A percentile compares a stretch with the other conserved stretches of the same genome.
Conservation (phyloP, 2,113 vertebrate genomes). For the Romanogobio albipinnatus region DNA sequence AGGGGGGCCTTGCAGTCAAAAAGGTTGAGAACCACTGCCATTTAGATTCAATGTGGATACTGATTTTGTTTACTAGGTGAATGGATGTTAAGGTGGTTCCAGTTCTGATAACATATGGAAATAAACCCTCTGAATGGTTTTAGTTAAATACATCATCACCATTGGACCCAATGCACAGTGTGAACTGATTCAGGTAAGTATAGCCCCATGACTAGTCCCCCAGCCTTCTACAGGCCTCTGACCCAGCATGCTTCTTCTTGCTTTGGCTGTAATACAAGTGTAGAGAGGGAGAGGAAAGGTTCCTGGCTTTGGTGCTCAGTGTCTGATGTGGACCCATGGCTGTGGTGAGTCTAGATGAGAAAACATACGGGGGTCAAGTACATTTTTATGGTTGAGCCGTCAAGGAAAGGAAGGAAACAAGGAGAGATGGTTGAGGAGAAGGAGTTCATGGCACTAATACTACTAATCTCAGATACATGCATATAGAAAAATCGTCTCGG, state of each 20-base stretch:
- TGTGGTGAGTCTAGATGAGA: conserved; percentile 67
- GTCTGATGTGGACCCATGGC: conserved; percentile 62
- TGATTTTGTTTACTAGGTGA: too few relatives aligned
- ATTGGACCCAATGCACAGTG: conserved; percentile 36
- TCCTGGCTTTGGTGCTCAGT: conserved; percentile 70
- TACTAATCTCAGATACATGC: neutral
- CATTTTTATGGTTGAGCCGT: conserved; percentile 21
- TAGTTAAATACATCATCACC: conserved; percentile 13
- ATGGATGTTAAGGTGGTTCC: neutral
- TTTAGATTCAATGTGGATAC: too few relatives aligned
- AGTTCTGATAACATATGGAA: neutral
- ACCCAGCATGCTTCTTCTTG: conserved; percentile 68
- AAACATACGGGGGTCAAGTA: conserved; percentile 54
- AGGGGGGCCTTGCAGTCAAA: too few relatives aligned
- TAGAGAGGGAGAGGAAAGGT: conserved; percentile 74
- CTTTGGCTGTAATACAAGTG: conserved; percentile 74
- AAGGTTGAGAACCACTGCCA: too few relatives aligned
- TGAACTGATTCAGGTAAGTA: conserved; percentile 37
- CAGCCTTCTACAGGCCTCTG: conserved; percentile 46
- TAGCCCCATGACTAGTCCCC: conserved; percentile 22
- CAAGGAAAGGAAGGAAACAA: neutral
- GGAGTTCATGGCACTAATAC: neutral
- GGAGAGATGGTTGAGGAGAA: conserved; percentile 7
- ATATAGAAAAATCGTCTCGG: too few relatives aligned
- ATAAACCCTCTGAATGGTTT: neutral